Percentiles rank a stretch among this genome's conserved stretches.
These are phyloP conservation scores for Autographa pulchrina DNA, from an alignment of 2,888 invertebrate genomes.

Conservation along the genomic window DNA sequence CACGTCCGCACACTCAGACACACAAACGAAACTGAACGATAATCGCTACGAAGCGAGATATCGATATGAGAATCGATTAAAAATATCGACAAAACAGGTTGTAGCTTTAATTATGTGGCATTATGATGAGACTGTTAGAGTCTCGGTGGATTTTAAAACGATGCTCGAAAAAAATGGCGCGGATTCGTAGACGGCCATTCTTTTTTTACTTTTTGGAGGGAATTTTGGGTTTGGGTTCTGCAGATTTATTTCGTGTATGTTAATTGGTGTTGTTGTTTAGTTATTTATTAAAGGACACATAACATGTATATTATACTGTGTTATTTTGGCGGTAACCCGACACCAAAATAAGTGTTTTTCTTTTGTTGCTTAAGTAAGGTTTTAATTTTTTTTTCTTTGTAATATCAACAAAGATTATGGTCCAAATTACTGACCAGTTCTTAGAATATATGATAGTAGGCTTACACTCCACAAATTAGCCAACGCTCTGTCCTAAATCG, in stretches of 20 bases:
- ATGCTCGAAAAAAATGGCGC: constrained; percentile 73
- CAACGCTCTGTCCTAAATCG: neutral
- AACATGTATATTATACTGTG: neutral
- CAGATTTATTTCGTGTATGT: constrained; percentile 34
- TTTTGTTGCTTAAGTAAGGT: too few species aligned
- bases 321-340: neutral
- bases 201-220: constrained; percentile 67
- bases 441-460: too few species aligned
- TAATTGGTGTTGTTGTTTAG: neutral
- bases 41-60: constrained; percentile 63
- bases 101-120: constrained; percentile 65
- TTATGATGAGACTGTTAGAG: constrained; percentile 77
- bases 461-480: neutral
- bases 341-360: neutral
- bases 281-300: neutral
- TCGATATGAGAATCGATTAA: constrained; percentile 70
- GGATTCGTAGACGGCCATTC: constrained; percentile 72
- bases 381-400: too few species aligned
- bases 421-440: too few species aligned
- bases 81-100: constrained; percentile 68
- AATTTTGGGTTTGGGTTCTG: constrained; percentile 66
- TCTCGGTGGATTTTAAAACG: constrained; percentile 85
- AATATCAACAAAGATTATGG: too few species aligned
- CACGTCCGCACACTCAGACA: constrained; percentile 81
- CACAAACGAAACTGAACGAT: constrained; percentile 80